These are phyloP conservation scores for Wasmannia auropunctata DNA, from an alignment of 1,140 invertebrate species.

Conservation along the genomic window DNA sequence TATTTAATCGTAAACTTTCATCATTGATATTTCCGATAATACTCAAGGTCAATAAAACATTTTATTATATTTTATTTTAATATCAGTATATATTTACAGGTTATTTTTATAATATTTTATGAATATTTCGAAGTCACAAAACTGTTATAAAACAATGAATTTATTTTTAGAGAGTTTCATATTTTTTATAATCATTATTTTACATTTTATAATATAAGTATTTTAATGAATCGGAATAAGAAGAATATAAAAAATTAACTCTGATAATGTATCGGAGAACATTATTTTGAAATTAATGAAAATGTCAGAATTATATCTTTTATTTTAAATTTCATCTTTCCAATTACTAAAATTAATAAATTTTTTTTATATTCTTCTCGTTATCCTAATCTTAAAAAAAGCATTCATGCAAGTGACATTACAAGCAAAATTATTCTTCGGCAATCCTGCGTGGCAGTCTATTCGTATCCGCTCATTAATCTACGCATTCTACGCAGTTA, in stretches of 20 bases:
- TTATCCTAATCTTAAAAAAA: background rate
- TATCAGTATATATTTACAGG: background rate
- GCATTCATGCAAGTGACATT: background rate
- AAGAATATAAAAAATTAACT: background rate
- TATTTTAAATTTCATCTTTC: background rate
- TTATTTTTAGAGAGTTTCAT: background rate
- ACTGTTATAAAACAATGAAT: background rate
- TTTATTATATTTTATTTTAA: background rate
- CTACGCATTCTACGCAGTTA: constrained; percentile 4
- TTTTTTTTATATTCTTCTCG: background rate
- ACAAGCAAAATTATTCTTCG: background rate
- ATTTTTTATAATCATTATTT: background rate
- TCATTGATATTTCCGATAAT: background rate
- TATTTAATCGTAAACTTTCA: background rate
- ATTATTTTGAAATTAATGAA: background rate
- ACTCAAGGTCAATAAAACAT: background rate
- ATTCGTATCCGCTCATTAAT: background rate
- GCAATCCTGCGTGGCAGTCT: background rate
- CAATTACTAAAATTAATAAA: background rate
- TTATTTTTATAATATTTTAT: constrained; percentile 11
- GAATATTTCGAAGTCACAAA: background rate
- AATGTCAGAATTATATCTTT: background rate
- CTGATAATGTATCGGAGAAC: background rate
- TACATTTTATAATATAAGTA: background rate
- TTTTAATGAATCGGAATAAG: background rate